Conservation (phyloP, 2,888 invertebrate species). For the Archips crataeganus region DNA sequence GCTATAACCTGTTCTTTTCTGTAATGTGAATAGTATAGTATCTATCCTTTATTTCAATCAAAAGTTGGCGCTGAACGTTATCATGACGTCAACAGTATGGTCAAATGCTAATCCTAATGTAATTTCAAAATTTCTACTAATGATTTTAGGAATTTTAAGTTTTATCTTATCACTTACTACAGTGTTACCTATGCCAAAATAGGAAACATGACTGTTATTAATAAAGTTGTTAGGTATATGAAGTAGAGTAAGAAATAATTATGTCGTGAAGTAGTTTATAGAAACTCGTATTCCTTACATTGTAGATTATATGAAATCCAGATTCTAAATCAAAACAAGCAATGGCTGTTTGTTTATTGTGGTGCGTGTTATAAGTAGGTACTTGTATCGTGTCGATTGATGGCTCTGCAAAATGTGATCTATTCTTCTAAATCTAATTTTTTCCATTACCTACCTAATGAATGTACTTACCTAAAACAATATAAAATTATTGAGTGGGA, state of each 20-base stretch:
- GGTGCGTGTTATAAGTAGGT: slow-evolving; percentile 42
- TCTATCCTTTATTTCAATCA: too few species aligned
- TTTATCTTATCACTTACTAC: not conserved
- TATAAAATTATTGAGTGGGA: slow-evolving; percentile 1
- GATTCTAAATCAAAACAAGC: slow-evolving; percentile 75
- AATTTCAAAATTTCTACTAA: too few species aligned
- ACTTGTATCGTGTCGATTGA: slow-evolving; percentile 36
- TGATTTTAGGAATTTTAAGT: not conserved
- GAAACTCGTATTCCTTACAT: slow-evolving; percentile 20
- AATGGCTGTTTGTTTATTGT: slow-evolving; percentile 62
- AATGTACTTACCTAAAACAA: not conserved
- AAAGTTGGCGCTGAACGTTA: too few species aligned
- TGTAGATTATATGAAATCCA: slow-evolving; percentile 54
- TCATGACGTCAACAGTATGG: too few species aligned
- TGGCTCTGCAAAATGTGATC: slow-evolving; percentile 46
- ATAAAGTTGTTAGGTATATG: not conserved
- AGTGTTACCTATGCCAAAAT: slow-evolving; percentile 12
- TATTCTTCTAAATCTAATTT: slow-evolving; percentile 36
- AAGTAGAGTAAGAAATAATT: not conserved
- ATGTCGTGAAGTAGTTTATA: slow-evolving; percentile 5
- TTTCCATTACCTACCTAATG: slow-evolving; percentile 8
- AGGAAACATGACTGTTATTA: slow-evolving; percentile 12
- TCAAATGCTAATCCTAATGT: too few species aligned
- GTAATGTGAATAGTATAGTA: too few species aligned
- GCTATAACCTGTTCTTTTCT: too few species aligned